phyloP scores from a whole-genome alignment of 2,113 vertebrate genomes.

The Tragelaphus scriptus region DNA sequence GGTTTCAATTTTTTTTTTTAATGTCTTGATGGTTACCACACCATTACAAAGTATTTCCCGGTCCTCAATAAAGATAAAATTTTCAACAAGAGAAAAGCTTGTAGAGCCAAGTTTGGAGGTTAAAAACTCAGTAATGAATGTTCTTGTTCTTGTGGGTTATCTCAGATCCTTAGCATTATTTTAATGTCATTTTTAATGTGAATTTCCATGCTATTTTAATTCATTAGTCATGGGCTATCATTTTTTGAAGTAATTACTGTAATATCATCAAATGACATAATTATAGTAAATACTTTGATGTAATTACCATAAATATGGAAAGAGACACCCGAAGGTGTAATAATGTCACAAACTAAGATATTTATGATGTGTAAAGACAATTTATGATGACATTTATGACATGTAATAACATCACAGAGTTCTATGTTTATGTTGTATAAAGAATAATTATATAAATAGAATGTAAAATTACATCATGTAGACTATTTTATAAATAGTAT shows the following conservation, averaged over 20 bases:
- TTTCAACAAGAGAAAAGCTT: slow-evolving; percentile 33
- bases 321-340: slow-evolving; percentile 82
- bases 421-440: slow-evolving; percentile 70
- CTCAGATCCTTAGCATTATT: slow-evolving; percentile 78
- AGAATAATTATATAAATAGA: slow-evolving; percentile 76
- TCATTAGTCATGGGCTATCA: slow-evolving; percentile 87
- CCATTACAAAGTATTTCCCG: neutral
- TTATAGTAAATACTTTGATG: slow-evolving; percentile 87
- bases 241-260: slow-evolving; percentile 86
- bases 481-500: slow-evolving; percentile 62
- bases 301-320: slow-evolving; percentile 85
- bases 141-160: slow-evolving; percentile 75
- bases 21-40: neutral
- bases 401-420: slow-evolving; percentile 73
- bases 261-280: slow-evolving; percentile 88
- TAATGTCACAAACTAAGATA: slow-evolving; percentile 82
- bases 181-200: slow-evolving; percentile 80
- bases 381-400: slow-evolving; percentile 82
- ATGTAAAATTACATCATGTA: slow-evolving; percentile 77
- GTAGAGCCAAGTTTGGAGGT: slow-evolving; percentile 62
- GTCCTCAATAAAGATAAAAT: slow-evolving; percentile 16
- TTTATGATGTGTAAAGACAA: slow-evolving; percentile 84
- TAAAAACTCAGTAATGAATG: slow-evolving; percentile 75
- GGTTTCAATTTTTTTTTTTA: neutral
- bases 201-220: slow-evolving; percentile 86